phyloP scores from a whole-genome alignment of 2,888 invertebrate genomes.

The Biston stratarius region DNA sequence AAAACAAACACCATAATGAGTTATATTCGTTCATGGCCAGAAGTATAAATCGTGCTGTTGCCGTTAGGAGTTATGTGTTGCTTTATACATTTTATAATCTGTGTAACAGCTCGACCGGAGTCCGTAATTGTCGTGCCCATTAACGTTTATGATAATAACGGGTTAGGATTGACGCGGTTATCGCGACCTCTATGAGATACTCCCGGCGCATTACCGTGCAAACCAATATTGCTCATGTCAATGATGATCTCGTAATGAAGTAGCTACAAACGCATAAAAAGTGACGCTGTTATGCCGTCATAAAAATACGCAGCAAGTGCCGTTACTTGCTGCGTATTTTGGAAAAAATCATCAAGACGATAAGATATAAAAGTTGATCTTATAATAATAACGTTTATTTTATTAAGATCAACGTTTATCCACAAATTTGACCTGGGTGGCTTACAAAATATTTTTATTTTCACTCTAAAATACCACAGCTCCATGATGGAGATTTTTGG shows the following conservation, averaged over 20 bases:
- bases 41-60: no score
- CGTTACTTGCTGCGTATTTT: not conserved
- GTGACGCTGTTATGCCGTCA: not conserved
- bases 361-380: not conserved
- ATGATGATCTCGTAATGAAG: conserved; percentile 14
- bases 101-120: conserved; percentile 62
- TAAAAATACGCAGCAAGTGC: no score
- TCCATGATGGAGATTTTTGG: no score
- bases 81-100: conserved; percentile 23
- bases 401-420: not conserved
- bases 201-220: conserved; percentile 16
- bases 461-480: no score
- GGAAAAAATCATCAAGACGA: no score
- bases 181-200: conserved; percentile 62
- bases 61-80: not conserved
- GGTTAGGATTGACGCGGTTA: conserved; percentile 78
- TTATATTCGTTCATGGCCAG: no score
- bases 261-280: not conserved
- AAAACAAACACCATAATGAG: no score
- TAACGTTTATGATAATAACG: conserved; percentile 84
- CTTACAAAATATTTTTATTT: no score
- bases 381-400: not conserved
- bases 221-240: conserved; percentile 4
- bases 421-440: no score
- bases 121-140: conserved; percentile 81